A percentile compares a stretch with the other conserved stretches of the same genome.
Conservation (phyloP, 1,140 invertebrate species). For the Brachionus calyciflorus region DNA sequence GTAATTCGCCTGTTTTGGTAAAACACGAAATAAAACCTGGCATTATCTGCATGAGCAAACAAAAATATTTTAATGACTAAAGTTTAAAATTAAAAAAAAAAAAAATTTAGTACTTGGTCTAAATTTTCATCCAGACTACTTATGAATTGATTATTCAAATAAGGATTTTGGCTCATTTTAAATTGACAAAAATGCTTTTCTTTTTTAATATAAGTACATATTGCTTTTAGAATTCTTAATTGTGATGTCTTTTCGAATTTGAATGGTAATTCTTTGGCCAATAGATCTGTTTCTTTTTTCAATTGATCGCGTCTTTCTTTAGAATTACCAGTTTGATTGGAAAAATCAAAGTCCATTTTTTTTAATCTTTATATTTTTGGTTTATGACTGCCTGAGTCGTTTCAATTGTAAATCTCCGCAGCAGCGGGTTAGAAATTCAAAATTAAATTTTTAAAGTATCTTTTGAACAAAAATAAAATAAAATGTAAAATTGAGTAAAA, state of each 20-base stretch:
- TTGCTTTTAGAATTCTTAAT: conserved; percentile 29
- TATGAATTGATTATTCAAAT: not conserved
- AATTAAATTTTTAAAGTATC: not conserved
- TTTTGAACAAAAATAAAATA: too few species aligned
- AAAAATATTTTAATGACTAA: not conserved
- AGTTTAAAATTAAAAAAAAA: not conserved
- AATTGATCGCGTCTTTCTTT: conserved; percentile 14
- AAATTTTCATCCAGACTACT: not conserved
- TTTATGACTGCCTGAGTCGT: conserved; percentile 29
- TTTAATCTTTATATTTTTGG: not conserved
- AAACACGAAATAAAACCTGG: conserved; percentile 4
- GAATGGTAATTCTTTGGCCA: conserved; percentile 6
- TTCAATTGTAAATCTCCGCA: conserved; percentile 3
- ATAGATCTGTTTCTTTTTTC: not conserved
- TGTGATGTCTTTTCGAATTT: conserved; percentile 35
- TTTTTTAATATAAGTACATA: conserved; percentile 32
- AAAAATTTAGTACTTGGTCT: not conserved
- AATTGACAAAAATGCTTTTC: conserved; percentile 2
- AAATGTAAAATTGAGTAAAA: too few species aligned
- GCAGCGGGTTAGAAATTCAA: conserved; percentile 37
- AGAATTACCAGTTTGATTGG: not conserved
- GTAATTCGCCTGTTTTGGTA: conserved; percentile 3
- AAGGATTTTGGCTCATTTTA: not conserved
- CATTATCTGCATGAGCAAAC: not conserved
- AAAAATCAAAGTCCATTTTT: not conserved